Evolutionary conservation across 2,888 invertebrate species (phyloP), one percentile per base, ranked within the genome.

Genomic region (Polyommatus icarus): DNA sequence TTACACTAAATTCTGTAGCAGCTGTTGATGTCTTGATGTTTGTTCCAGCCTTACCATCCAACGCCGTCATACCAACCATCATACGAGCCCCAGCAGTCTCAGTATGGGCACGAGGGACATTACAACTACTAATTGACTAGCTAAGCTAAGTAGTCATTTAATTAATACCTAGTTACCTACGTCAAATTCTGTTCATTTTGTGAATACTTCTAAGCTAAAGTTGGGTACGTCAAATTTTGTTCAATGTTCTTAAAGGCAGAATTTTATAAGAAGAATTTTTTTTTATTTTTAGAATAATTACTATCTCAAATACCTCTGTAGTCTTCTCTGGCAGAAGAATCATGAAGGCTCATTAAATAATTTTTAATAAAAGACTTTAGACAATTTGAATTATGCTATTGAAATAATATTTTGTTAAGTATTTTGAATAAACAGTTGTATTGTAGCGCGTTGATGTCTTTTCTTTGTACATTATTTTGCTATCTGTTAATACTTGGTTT

Each of bases 41-140:
- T 78, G 77, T 78, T 80, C 79, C 82, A 83, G 82, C 80, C 81
- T 78, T 83, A 82, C 82, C 78, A 84, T 54, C 54, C 3, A 4
- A 5, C 54, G 54, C 54, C 77, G 81, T 77, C 71, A 73, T 40
- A 40, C 50, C 46, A 46, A 18, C 83, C 83, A 29, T 83, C 83
- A 76, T 84, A 87, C 61, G 82, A 83, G 71, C 81, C 79, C 76
- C 82, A 81, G 32, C 79, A 81, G 29, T 82, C 80, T 2, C 86
- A 87, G 73, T 84, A 87, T 76, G 84, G 78, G 36, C 89, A 93
- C 83, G 91, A 93, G 80, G 92, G 91, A 71, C 92, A 93, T 82
- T 88, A 92, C 77, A 92, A 90, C 73, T 86, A 89, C 77, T 61
- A 12, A 61, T 12, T 24, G 24, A 24, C 61, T 10, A 24, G 24